These are phyloP conservation scores for Sinonovacula constricta DNA, from an alignment of 1,140 invertebrate genomes.

Conservation along the genomic window DNA sequence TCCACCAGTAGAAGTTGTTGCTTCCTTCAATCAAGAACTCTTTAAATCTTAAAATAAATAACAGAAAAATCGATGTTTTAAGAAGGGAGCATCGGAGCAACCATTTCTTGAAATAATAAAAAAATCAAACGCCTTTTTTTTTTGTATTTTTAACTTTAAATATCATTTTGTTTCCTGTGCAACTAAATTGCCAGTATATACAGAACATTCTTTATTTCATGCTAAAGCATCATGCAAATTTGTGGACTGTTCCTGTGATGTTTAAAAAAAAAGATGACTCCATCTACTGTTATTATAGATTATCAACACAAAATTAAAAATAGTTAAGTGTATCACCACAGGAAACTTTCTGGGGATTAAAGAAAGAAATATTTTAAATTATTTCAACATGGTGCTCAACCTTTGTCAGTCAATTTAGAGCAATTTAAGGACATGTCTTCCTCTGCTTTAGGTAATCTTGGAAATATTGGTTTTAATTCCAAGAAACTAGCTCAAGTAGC, in stretches of 20 bases:
- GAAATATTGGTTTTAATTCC: background rate
- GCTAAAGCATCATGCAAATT: background rate
- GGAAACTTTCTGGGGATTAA: background rate
- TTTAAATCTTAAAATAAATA: too few relatives aligned
- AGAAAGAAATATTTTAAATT: background rate
- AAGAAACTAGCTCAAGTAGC: too few relatives aligned
- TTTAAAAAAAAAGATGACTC: conserved; percentile 3
- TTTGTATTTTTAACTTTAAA: conserved; percentile 11
- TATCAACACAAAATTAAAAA: conserved; percentile 5
- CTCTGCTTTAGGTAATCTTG: background rate
- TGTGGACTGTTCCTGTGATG: conserved; percentile 15
- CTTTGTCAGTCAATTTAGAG: background rate
- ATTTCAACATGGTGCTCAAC: too few relatives aligned
- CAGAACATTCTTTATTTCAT: too few relatives aligned
- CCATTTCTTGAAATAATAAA: too few relatives aligned
- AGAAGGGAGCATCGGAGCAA: too few relatives aligned
- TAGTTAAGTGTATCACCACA: background rate
- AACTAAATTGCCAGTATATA: background rate
- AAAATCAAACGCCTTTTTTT: too few relatives aligned
- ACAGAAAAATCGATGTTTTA: too few relatives aligned
- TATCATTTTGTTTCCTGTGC: conserved; percentile 7
- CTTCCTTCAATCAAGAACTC: too few relatives aligned
- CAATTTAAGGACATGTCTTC: too few relatives aligned
- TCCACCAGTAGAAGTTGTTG: too few relatives aligned
- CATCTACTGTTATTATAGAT: background rate